These are phyloP conservation scores for Nebria ingens DNA, from an alignment of 1,140 invertebrate genomes.

Conservation along the genomic window DNA sequence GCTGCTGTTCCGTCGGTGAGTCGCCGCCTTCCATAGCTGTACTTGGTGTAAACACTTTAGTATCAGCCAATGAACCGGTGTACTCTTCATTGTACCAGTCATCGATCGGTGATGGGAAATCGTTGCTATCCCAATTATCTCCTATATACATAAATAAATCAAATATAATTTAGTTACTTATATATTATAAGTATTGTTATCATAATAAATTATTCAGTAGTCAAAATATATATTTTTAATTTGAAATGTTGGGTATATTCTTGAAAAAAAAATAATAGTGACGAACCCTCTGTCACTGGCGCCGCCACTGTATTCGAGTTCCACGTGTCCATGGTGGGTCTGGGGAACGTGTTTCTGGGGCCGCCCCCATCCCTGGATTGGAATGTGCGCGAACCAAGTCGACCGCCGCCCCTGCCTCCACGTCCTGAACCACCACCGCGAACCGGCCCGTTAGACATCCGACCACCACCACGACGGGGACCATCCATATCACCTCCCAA, in stretches of 20 bases:
- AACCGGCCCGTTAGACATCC: conserved; percentile 41
- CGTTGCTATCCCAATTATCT: conserved; percentile 34
- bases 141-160: conserved; percentile 18
- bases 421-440: conserved; percentile 42
- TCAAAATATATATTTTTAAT: no score
- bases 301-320: conserved; percentile 29
- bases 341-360: conserved; percentile 25
- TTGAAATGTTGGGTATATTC: no score
- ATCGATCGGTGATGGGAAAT: conserved; percentile 51
- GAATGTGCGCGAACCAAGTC: conserved; percentile 34
- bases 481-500: conserved; percentile 22
- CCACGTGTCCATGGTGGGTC: conserved; percentile 40
- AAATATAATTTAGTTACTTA: no score
- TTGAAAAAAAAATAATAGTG: no score
- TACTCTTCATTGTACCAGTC: conserved; percentile 95
- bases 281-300: conserved; percentile 26
- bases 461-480: conserved; percentile 23
- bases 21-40: conserved; percentile 24
- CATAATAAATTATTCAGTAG: no score
- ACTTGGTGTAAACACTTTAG: conserved; percentile 86
- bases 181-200: no score
- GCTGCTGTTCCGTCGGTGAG: conserved; percentile 23
- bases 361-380: conserved; percentile 14
- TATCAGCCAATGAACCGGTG: conserved; percentile 83
- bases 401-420: conserved; percentile 45